Evolutionary conservation across 2,113 vertebrate genomes (phyloP).

Genomic region (Xenopus borealis): DNA sequence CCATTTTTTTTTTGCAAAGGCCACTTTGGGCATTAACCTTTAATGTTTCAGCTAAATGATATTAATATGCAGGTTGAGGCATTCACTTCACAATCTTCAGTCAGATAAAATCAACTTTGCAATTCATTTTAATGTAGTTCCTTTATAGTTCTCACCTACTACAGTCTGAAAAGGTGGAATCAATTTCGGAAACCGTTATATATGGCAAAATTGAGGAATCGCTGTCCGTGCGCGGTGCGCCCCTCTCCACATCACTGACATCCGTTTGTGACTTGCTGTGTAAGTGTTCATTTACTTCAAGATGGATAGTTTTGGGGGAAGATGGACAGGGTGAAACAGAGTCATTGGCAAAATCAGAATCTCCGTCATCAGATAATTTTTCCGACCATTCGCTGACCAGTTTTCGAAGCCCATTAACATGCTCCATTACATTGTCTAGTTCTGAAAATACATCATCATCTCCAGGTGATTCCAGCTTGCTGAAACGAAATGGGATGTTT

Average conservation of each 20-base stretch:
- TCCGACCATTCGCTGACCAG: conserved; percentile 75
- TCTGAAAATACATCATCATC: conserved; percentile 76
- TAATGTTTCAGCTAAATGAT: too few species aligned
- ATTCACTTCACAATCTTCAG: too few species aligned
- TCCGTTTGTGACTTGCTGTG: conserved; percentile 42
- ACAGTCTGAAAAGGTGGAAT: conserved; percentile 35
- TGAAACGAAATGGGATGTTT: conserved; percentile 28
- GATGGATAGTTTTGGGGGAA: conserved; percentile 63
- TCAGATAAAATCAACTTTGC: too few species aligned
- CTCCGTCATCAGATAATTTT: conserved; percentile 68
- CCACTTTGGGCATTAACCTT: too few species aligned
- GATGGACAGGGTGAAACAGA: conserved; percentile 62
- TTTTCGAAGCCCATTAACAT: conserved; percentile 73
- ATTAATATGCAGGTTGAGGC: too few species aligned
- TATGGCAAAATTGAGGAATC: conserved; percentile 45
- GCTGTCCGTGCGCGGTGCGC: conserved; percentile 47
- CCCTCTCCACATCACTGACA: conserved; percentile 36
- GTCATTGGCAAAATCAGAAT: conserved; percentile 65
- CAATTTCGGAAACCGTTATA: conserved; percentile 36
- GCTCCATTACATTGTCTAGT: conserved; percentile 74
- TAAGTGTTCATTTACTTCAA: conserved; percentile 59
- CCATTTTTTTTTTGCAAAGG: too few species aligned
- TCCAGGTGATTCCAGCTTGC: conserved; percentile 17
- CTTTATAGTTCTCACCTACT: conserved; percentile 62
- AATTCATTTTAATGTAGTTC: too few species aligned